Evolutionary conservation across 2,113 vertebrate species (phyloP).

Genomic region (Myrmecobius fasciatus): DNA sequence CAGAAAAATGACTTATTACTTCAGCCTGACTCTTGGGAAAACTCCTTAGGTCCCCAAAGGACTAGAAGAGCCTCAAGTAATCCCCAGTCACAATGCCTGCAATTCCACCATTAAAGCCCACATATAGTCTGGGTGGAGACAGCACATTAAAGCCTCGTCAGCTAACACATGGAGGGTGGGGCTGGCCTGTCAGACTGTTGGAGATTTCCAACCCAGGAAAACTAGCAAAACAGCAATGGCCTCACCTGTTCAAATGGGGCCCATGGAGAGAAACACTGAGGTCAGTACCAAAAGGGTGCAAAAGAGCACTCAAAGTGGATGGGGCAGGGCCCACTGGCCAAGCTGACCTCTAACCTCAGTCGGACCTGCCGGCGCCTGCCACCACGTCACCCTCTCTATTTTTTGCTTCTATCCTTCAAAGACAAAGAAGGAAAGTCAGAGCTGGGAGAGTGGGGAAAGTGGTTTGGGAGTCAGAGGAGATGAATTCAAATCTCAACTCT

Average conservation of each 20-base stretch:
- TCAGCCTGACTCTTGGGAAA: not conserved
- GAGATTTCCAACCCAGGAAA: not conserved
- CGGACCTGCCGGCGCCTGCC: not conserved
- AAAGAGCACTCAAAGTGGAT: not conserved
- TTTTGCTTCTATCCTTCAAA: not conserved
- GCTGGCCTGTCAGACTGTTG: not conserved
- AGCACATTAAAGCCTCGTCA: not conserved
- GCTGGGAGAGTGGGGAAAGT: not conserved
- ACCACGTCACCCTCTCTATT: not conserved
- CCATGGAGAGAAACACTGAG: not conserved
- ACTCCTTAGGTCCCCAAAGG: not conserved
- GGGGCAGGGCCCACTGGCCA: no score
- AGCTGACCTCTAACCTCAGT: not conserved
- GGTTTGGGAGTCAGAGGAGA: no score
- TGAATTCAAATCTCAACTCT: no score
- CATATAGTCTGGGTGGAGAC: not conserved
- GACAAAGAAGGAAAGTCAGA: not conserved
- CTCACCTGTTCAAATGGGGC: not conserved
- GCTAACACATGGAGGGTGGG: not conserved
- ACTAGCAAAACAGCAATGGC: not conserved
- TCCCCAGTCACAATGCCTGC: not conserved
- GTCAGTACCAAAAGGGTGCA: not conserved
- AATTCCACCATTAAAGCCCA: not conserved
- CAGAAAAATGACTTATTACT: not conserved
- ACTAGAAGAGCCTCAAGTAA: not conserved